Conservation (phyloP, 2,888 invertebrate species). For the Halocaridina rubra region DNA sequence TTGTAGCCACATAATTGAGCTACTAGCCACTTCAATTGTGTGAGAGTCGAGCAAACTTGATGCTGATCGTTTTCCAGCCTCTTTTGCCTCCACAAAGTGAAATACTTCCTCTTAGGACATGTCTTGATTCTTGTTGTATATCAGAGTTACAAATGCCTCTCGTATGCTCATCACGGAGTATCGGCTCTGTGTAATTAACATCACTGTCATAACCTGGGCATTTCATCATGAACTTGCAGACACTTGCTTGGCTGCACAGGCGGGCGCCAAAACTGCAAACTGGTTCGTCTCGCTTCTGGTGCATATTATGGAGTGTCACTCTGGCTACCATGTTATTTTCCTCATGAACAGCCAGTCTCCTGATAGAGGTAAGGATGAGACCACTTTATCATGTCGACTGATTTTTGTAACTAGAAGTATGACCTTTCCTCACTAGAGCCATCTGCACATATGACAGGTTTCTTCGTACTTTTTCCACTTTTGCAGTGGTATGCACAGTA, state of each 20-base stretch:
- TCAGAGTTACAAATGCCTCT: neutral
- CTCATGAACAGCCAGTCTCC: neutral
- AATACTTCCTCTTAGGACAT: neutral
- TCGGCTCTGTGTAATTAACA: neutral
- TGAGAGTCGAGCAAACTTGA: neutral
- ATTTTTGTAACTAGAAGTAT: neutral
- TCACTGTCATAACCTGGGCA: neutral
- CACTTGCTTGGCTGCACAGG: neutral
- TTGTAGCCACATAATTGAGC: neutral
- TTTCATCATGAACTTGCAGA: neutral
- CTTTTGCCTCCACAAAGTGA: neutral
- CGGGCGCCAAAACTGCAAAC: neutral
- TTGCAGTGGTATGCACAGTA: neutral
- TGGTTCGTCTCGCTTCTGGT: neutral
- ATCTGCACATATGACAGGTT: neutral
- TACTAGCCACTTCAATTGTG: neutral
- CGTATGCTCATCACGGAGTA: neutral
- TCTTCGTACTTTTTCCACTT: conserved; percentile 27
- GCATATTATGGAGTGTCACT: neutral
- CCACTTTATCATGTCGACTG: neutral
- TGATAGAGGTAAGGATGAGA: neutral
- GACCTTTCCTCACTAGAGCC: conserved; percentile 18
- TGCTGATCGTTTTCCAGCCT: neutral
- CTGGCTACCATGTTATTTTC: neutral
- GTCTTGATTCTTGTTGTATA: neutral